Base-by-base conservation (phyloP, 2,797 vertebrate species). In the Schizopygopsis pylzovi region DNA sequence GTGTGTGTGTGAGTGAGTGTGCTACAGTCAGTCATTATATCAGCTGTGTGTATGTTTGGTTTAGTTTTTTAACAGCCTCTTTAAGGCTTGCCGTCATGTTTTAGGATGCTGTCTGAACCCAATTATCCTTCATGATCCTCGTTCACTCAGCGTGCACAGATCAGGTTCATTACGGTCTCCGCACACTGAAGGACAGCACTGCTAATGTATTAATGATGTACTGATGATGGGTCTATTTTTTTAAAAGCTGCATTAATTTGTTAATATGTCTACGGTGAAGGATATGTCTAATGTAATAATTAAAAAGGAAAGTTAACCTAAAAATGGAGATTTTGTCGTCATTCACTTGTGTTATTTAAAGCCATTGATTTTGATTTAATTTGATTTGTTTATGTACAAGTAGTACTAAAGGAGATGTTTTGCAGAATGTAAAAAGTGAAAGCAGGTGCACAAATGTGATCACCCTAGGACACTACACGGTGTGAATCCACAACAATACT, bases 191-290 rank as follows among this genome's bases (percentile, higher is more conserved):
- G 90, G 92, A 92, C 94, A 92, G 94, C 92, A 84, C 22, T 86
- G 87, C 82, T 91, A 72, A 91, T 91, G 85, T 88, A 91, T 92
- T 92, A 91, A 89, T 93, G 90, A 90, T 92, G 72, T 86, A 86
- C 83, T 82, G 92, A 84, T 76, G 59, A 84, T 91, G 82, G 52
- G 78, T 92, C 89, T 93, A 89, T 94, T 92, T 89, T 89, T 92
- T 92, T 79, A 72, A 70, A 88, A 78, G 75, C 83, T 83, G 79
- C 90, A 39, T n/a, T 84, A 81, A 73, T 88, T 83, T 87, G 90
- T 56, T 90, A 63, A 85, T 90, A 77, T 87, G 76, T 89, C 73
- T 67, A 59, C 71, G 85, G 52, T 83, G 86, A 88, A 89, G 86
- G 90, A 89, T 91, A 43, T 59, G 89, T 90, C 89, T 92, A 85